phyloP scores from a whole-genome alignment of 2,113 vertebrate species.

The Scomber scombrus region DNA sequence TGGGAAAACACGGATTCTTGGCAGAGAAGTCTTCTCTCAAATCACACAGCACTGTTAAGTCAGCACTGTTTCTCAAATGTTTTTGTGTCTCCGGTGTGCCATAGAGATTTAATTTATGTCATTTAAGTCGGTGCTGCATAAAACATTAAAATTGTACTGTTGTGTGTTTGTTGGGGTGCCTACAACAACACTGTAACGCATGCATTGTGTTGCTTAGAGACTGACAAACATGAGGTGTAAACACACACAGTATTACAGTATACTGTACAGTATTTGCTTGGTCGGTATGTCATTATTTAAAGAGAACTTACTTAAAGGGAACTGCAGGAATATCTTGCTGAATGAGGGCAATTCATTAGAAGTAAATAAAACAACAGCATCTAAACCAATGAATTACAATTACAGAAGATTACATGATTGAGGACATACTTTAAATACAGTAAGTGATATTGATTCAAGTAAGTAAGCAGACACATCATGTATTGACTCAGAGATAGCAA shows the following conservation, averaged over 20 bases:
- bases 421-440: conserved; percentile 18
- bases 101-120: neutral
- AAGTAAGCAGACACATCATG: conserved; percentile 1
- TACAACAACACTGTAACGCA: neutral
- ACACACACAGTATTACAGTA: neutral
- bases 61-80: conserved; percentile 11
- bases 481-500: neutral
- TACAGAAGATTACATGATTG: conserved; percentile 38
- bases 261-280: neutral
- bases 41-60: conserved; percentile 20
- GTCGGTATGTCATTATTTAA: conserved; percentile 31
- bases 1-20: conserved; percentile 60
- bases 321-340: neutral
- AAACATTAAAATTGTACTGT: conserved; percentile 26
- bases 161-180: conserved; percentile 2
- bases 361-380: neutral
- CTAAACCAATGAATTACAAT: neutral
- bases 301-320: neutral
- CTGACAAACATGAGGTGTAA: neutral
- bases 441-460: conserved; percentile 51
- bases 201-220: conserved; percentile 29
- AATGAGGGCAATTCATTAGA: neutral
- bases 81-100: conserved; percentile 27
- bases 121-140: neutral
- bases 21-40: conserved; percentile 25